Base-by-base conservation (phyloP, 2,888 invertebrate genomes). In the Salticus scenicus region DNA sequence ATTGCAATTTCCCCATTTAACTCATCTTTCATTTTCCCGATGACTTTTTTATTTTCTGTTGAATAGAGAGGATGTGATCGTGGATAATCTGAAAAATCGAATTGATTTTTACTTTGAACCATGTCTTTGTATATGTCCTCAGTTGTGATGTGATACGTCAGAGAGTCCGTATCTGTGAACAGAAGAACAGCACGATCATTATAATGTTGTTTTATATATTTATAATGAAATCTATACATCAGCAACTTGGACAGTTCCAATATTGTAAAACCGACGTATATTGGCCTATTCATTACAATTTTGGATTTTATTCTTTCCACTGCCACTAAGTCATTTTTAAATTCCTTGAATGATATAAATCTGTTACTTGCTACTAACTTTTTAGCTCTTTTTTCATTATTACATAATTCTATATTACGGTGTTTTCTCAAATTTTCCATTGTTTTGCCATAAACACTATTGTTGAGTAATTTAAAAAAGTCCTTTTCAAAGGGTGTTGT, bases 361-460 rank as follows among this genome's bases (percentile, higher is more conserved):
- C 85, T 85, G 30, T 88, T 88, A 7, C 33, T 2, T 17, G 78
- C 69, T 7, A 70, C 63, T 30, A 63, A 24, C 51, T 71, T 78
- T 12, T 42, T 24, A 1, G 37, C 24, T 77, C 88, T 88, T 63
- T 71, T 63, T 51, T 71, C 81, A 86, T 91, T 91, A 79, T 91
- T 91, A 90, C 91, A 89, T 28, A 91, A 80, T 89, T 92, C 91
- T 83, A 88, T 91, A n/a, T n/a, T n/a, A n/a, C n/a, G n/a, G n/a
- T n/a, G n/a, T n/a, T n/a, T n/a, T n/a, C n/a, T n/a, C n/a, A n/a
- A n/a, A n/a, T n/a, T n/a, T n/a, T n/a, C n/a, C n/a, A n/a, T n/a
- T n/a, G n/a, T n/a, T n/a, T n/a, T n/a, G n/a, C n/a, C n/a, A n/a
- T n/a, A n/a, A n/a, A n/a, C n/a, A n/a, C n/a, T n/a, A n/a, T n/a